A percentile compares a stretch with the other conserved stretches of the same genome.
phyloP scores from a whole-genome alignment of 1,140 invertebrate genomes.

The Halictus rubicundus region DNA sequence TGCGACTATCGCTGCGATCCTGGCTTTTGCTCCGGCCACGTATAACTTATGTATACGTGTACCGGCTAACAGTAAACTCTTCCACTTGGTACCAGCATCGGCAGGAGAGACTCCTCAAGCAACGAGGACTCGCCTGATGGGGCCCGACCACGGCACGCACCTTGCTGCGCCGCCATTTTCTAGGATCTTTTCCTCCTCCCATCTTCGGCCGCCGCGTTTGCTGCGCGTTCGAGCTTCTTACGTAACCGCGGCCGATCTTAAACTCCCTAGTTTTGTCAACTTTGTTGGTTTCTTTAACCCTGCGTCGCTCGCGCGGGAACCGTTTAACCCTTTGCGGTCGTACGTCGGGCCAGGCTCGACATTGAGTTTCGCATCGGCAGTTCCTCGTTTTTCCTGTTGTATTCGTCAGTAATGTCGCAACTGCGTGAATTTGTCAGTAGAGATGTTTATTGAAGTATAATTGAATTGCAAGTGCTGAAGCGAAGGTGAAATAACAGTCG shows the following conservation, averaged over 20 bases:
- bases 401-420: too few species aligned
- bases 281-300: background rate
- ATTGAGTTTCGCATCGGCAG: too few species aligned
- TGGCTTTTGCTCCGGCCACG: slow-evolving; percentile 21
- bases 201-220: background rate
- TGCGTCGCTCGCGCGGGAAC: too few species aligned
- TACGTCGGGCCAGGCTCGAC: too few species aligned
- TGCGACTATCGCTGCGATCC: slow-evolving; percentile 20
- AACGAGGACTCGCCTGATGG: background rate
- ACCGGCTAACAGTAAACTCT: slow-evolving; percentile 74
- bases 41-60: slow-evolving; percentile 40
- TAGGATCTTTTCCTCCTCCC: slow-evolving; percentile 7
- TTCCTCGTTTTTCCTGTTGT: too few species aligned
- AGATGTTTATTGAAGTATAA: too few species aligned
- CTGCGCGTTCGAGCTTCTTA: background rate
- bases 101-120: slow-evolving; percentile 6
- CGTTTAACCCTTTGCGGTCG: too few species aligned
- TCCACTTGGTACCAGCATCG: slow-evolving; percentile 41
- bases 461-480: too few species aligned
- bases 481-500: too few species aligned
- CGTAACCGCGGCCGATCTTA: background rate
- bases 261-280: background rate
- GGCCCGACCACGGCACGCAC: slow-evolving; percentile 2
- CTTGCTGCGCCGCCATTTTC: slow-evolving; percentile 24
- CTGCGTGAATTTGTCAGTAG: too few species aligned